Evolutionary conservation across 2,888 invertebrate genomes (phyloP), one percentile per base, ranked within the genome.

Genomic region (Lasioglossum leucozonium): DNA sequence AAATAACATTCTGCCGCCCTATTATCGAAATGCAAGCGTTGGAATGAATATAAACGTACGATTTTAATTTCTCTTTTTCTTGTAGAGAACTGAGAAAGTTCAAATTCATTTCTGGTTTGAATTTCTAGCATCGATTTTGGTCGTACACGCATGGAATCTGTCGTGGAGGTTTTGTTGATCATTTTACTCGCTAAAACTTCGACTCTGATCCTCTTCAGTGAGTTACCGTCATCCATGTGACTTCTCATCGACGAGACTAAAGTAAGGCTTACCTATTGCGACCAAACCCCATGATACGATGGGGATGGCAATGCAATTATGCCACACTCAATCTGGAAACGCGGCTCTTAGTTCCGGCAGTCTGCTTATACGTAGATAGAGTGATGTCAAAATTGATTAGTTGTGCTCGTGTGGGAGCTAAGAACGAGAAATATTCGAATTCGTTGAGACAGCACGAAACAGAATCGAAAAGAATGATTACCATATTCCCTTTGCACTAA

Each of bases 231-330:
- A 65, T 65, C 62, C 34, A 16, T 65, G 16, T 30, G 62, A 30
- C 62, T 65, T 18, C 30, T 65, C 30, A 18, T 65, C 30, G 30
- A 6, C 34, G 18, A 65, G 62, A 65, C 62, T 65, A 18, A 65
- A 62, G 30, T 62, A 62, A 65, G 62, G 30, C 62, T 65, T 65
- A 65, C 62, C 18, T 30, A 30, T 65, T 34, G 2, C 18, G 18
- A 65, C 30, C 62, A 30, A 34, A 34, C 62, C 62, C 62, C 30
- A 65, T 34, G 62, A 65, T 65, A 65, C 30, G 30, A 30, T 34
- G 62, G 18, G 62, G 34, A 65, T 34, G 34, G 30, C 62, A 65
- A 65, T 65, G 62, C 16, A 65, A 65, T 65, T 65, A 65, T 18
- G 30, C 5, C 30, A 18, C 16, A 30, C 62, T 65, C 62, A 16